Evolutionary conservation across 2,797 vertebrate species (phyloP), one percentile per base, ranked within the genome.

Genomic region (Amblyopsis hoosieri): DNA sequence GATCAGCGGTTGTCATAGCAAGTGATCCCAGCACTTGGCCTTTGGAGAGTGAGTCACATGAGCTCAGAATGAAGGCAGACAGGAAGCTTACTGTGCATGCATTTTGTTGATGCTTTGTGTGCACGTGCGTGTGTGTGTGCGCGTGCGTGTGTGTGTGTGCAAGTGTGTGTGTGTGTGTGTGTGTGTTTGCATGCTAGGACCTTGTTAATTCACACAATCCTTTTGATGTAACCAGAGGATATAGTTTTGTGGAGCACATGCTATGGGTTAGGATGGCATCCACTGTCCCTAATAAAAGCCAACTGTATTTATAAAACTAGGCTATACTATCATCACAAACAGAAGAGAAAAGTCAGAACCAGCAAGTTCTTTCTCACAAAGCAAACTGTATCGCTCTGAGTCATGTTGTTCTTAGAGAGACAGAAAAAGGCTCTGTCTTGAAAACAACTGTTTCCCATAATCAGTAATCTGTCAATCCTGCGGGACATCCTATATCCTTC

Each of bases 11-110:
- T 92, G 82, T 89, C 83, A 92, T 92, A 84, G 91, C 85, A 93
- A 94, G 91, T 87, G 89, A 91, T 93, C 93, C 89, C 90, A 90
- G 91, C 87, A 92, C 89, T 85, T 77, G 82, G 87, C 82, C 76
- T 79, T 86, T 86, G 75, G 64, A 88, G 90, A 90, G 82, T 87
- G 89, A 92, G 87, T 93, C 92, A 93, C 91, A 92, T 93, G 93
- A 92, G 84, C 79, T 76, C 78, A 89, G 83, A 78, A 89, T 82
- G 79, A 72, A 85, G 85, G 79, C 83, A 86, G 84, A 87, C 83
- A 79, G 82, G 72, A 75, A 79, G 71, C 85, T 83, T 78, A 82
- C 71, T 82, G 80, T 69, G 72, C 69, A 74, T 85, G 42, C 68
- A 75, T 79, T 72, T 72, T 75, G 64, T 65, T 7, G 62, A 59